Evolutionary conservation across 1,140 invertebrate genomes (phyloP).

Genomic region (Araneus ventricosus): DNA sequence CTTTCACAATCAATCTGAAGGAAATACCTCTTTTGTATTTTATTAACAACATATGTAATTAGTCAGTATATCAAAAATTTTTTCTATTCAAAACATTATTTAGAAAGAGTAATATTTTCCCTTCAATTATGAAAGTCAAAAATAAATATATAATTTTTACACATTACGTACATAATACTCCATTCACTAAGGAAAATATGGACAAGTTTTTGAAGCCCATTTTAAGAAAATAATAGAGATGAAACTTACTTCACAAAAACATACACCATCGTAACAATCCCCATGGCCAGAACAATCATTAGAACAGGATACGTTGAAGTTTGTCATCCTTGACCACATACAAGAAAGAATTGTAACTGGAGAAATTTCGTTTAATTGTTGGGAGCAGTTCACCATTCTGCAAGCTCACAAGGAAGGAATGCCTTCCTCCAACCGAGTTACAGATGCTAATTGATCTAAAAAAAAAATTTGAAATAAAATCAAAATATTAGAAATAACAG

Average conservation of each 20-base stretch:
- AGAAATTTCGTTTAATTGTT: conserved; percentile 60
- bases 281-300: conserved; percentile 92
- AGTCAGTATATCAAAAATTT: too few relatives aligned
- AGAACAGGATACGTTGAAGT: conserved; percentile 79
- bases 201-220: background rate
- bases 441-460: background rate
- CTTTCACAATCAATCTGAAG: too few relatives aligned
- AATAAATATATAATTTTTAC: too few relatives aligned
- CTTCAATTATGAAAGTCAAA: too few relatives aligned
- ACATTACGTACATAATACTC: background rate
- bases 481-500: background rate
- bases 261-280: conserved; percentile 93
- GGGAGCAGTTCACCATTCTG: conserved; percentile 70
- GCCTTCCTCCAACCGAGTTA: background rate
- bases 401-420: conserved; percentile 21
- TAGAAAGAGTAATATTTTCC: too few relatives aligned
- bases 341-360: conserved; percentile 22
- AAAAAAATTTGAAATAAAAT: background rate
- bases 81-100: too few relatives aligned
- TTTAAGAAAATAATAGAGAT: background rate
- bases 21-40: too few relatives aligned
- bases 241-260: conserved; percentile 91
- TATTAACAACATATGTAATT: too few relatives aligned
- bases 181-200: background rate
- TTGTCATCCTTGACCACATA: conserved; percentile 64